phyloP scores from a whole-genome alignment of 2,888 invertebrate species.

The Cryptocephalus moraei region DNA sequence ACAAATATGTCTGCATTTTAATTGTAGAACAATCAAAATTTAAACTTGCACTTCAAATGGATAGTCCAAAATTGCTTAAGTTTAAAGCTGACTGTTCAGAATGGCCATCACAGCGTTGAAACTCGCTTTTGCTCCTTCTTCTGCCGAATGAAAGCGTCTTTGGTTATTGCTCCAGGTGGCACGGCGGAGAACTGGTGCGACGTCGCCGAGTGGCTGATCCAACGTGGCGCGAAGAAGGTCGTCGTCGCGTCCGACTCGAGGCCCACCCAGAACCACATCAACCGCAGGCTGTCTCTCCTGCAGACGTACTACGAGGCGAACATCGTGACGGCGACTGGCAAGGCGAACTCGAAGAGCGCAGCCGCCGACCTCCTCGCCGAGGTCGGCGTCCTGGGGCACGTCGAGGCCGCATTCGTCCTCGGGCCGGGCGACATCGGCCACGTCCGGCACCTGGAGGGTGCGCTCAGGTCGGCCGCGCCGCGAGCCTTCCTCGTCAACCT shows the following conservation, averaged over 20 bases:
- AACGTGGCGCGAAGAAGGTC: conserved; percentile 70
- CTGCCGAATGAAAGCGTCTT: neutral
- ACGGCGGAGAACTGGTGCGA: conserved; percentile 31
- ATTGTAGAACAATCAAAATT: too few relatives aligned
- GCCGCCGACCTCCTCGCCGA: conserved; percentile 24
- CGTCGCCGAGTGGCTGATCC: conserved; percentile 73
- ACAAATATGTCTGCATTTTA: too few relatives aligned
- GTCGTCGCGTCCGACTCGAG: conserved; percentile 70
- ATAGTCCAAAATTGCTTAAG: too few relatives aligned
- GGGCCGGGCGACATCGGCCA: conserved; percentile 27
- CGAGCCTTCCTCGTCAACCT: conserved; percentile 33
- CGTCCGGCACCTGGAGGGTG: conserved; percentile 30
- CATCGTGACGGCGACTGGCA: conserved; percentile 27
- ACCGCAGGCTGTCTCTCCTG: conserved; percentile 28
- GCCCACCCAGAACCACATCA: conserved; percentile 58
- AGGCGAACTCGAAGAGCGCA: conserved; percentile 26
- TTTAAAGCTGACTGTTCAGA: too few relatives aligned
- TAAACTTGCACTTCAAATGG: too few relatives aligned
- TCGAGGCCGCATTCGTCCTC: conserved; percentile 30
- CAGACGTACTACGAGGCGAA: conserved; percentile 28
- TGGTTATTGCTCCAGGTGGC: conserved; percentile 24
- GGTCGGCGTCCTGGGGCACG: conserved; percentile 25
- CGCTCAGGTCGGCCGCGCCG: conserved; percentile 29
- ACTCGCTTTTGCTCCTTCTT: too few relatives aligned
- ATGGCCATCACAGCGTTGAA: too few relatives aligned